phyloP scores from a whole-genome alignment of 2,797 vertebrate species.

The Paramormyrops hopkinsi region DNA sequence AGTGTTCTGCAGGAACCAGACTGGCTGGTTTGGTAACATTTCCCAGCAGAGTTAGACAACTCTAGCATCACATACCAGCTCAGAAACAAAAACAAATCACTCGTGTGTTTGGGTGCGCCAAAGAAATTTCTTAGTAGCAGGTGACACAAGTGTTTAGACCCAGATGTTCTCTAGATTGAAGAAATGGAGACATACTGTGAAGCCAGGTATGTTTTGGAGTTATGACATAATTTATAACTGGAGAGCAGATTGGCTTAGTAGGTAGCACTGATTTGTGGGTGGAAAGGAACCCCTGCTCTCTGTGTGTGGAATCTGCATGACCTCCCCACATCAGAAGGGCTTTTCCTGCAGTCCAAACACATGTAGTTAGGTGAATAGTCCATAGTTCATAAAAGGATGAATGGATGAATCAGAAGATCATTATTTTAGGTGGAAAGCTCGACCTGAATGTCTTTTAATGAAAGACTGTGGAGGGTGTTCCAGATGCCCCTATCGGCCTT shows the following conservation, averaged over 20 bases:
- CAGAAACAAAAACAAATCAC: neutral
- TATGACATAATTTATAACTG: neutral
- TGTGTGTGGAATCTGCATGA: neutral
- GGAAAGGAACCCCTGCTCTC: neutral
- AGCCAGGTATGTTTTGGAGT: neutral
- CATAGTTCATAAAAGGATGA: neutral
- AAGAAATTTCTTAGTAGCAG: neutral
- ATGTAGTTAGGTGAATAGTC: neutral
- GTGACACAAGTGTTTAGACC: neutral
- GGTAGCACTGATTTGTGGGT: neutral
- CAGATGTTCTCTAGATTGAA: neutral
- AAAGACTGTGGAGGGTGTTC: neutral
- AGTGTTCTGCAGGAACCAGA: neutral
- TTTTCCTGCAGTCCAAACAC: neutral
- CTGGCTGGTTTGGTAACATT: neutral
- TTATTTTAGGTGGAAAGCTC: neutral
- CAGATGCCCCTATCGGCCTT: neutral
- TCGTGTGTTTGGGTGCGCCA: neutral
- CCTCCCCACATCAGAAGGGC: neutral
- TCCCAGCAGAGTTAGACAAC: neutral
- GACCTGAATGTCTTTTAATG: neutral
- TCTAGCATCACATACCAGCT: neutral
- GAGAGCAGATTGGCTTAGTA: neutral
- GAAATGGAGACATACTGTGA: neutral
- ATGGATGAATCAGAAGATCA: neutral